A percentile compares a stretch with the other conserved stretches of the same genome.
These are phyloP conservation scores for Xiphophorus couchianus DNA, from an alignment of 2,113 vertebrate species.

Conservation along the genomic window DNA sequence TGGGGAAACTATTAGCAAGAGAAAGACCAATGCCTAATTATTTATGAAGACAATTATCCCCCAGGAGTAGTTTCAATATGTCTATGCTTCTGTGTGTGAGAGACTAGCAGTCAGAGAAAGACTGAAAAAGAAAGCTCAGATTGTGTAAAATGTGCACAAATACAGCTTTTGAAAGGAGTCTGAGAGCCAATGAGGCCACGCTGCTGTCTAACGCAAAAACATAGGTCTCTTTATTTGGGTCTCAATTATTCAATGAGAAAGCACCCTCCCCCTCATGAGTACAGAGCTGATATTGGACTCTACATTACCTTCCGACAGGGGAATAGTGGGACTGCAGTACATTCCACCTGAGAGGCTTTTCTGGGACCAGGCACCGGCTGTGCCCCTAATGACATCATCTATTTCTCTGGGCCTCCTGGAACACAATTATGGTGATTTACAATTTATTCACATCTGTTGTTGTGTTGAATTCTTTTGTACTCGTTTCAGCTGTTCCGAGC, in stretches of 20 bases:
- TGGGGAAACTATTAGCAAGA: slow-evolving; percentile 41
- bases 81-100: slow-evolving; percentile 5
- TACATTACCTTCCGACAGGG: slow-evolving; percentile 76
- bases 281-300: slow-evolving; percentile 76
- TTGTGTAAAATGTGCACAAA: slow-evolving; percentile 32
- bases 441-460: slow-evolving; percentile 78
- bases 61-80: slow-evolving; percentile 17
- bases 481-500: slow-evolving; percentile 50
- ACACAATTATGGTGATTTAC: slow-evolving; percentile 77
- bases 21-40: slow-evolving; percentile 54
- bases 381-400: slow-evolving; percentile 76
- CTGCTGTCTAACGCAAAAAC: slow-evolving; percentile 69
- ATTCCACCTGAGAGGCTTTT: slow-evolving; percentile 75
- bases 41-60: slow-evolving; percentile 63
- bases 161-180: slow-evolving; percentile 38
- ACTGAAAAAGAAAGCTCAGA: slow-evolving; percentile 25
- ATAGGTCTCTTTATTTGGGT: slow-evolving; percentile 74
- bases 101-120: slow-evolving; percentile 23
- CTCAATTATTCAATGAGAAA: slow-evolving; percentile 82
- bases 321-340: slow-evolving; percentile 65
- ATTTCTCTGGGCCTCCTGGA: slow-evolving; percentile 72
- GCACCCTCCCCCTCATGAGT: slow-evolving; percentile 60
- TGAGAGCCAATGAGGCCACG: slow-evolving; percentile 61
- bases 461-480: slow-evolving; percentile 70
- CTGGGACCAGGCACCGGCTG: slow-evolving; percentile 71